Evolutionary conservation across 2,888 invertebrate genomes (phyloP), one percentile per base, ranked within the genome.

Genomic region (Ganaspis brasiliensis): DNA sequence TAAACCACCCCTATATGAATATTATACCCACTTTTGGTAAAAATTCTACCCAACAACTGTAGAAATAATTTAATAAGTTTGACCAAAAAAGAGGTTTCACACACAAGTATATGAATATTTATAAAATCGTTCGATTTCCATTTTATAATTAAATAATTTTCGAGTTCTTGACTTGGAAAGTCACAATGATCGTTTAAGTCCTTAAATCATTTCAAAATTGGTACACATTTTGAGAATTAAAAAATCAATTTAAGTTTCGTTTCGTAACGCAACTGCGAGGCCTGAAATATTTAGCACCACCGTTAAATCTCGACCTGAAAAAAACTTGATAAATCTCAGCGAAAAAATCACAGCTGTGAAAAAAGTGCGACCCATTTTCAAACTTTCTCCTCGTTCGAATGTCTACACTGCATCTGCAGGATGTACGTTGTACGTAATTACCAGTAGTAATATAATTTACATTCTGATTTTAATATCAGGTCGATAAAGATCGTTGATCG

Each of bases 321-420:
- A 45, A n/a, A 67, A 26, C 45, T 67, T 67, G 45, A 67, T 45
- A 67, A 67, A 67, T 45, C 40, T 67, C 45, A 24, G 67, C 24
- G 24, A 45, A 59, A 67, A 67, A 67, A 67, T 67, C 26, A 67
- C 45, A 67, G 67, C 67, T 67, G 67, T 67, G 45, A 45, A 67
- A 67, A 67, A 40, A 67, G 24, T 67, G 67, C 45, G 45, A 45
- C 45, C 45, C 67, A 45, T 67, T 67, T 67, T 9, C n/a, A 45
- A 67, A 67, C 67, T 67, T 67, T 67, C 67, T 45, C 67, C 24
- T 45, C 67, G 21, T 67, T 24, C 67, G 45, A 67, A 45, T 67
- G 40, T 67, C 40, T 67, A 9, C 24, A 14, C 40, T 45, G 67
- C 67, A 67, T 67, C 67, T 67, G 67, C 67, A 67, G 67, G 45